Percentiles rank a stretch among this genome's conserved stretches.
Conservation (phyloP, 2,797 vertebrate genomes). For the Sebastes vulpes region DNA sequence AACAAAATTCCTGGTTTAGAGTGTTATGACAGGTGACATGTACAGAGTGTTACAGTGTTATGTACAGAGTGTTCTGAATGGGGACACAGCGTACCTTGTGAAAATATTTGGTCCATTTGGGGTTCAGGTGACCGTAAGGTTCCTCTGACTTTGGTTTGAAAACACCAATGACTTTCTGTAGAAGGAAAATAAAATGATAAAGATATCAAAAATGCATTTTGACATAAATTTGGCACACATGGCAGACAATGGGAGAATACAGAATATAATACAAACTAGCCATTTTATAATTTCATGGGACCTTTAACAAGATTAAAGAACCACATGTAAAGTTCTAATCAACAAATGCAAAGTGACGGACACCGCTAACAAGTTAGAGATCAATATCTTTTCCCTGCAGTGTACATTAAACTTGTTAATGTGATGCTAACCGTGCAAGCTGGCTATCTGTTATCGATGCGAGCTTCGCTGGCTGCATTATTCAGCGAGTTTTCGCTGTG, state of each 20-base stretch:
- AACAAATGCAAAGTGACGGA: constrained; percentile 5
- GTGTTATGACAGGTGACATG: background rate
- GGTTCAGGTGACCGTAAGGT: constrained; percentile 98
- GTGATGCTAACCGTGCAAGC: constrained; percentile 11
- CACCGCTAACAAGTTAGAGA: background rate
- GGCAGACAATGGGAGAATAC: background rate
- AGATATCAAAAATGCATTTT: background rate
- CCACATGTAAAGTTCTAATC: background rate
- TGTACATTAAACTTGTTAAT: constrained; percentile 13
- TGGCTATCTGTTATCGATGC: constrained; percentile 3
- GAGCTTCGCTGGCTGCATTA: background rate
- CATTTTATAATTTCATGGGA: background rate
- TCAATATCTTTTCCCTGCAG: background rate
- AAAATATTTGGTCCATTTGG: constrained; percentile 99
- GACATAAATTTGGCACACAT: background rate
- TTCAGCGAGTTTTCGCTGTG: background rate
- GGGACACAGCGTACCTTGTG: constrained; percentile 86
- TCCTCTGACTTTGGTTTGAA: constrained; percentile 99
- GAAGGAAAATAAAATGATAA: constrained; percentile 2
- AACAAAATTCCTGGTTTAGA: background rate
- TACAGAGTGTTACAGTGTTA: too few species aligned
- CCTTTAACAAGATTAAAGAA: background rate
- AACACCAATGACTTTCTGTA: constrained; percentile 95
- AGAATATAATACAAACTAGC: background rate
- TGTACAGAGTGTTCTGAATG: too few species aligned